A percentile compares a stretch with the other conserved stretches of the same genome.
Evolutionary conservation across 2,797 vertebrate genomes (phyloP).

Genomic region (Distichodus sexfasciatus): DNA sequence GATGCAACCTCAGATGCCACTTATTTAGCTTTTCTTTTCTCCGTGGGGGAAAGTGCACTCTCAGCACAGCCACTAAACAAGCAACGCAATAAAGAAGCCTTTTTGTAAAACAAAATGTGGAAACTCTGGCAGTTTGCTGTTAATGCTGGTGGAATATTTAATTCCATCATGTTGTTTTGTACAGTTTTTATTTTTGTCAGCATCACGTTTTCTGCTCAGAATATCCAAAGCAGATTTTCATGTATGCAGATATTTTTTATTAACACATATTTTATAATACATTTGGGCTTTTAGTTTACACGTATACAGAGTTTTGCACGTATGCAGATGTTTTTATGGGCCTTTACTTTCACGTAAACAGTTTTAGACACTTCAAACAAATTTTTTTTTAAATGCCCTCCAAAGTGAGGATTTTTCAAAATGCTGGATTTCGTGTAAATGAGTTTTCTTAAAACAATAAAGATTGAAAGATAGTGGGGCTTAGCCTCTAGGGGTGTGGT

Average conservation of each 20-base stretch:
- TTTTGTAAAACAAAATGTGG: slow-evolving; percentile 51
- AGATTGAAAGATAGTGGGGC: no score
- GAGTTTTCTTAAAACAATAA: no score
- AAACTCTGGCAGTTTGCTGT: slow-evolving; percentile 29
- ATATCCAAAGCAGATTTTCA: background rate
- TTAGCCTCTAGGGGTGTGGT: no score
- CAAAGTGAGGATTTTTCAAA: no score
- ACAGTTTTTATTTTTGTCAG: background rate
- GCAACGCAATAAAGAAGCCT: slow-evolving; percentile 47
- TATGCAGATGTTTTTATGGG: no score
- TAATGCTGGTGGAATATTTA: background rate
- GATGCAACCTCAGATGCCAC: slow-evolving; percentile 57
- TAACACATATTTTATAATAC: no score
- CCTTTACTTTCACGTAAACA: no score
- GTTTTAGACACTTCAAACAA: no score
- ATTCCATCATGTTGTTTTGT: background rate
- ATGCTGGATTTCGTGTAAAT: no score
- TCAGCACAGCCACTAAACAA: slow-evolving; percentile 48
- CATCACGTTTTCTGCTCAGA: background rate
- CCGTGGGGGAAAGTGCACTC: slow-evolving; percentile 52
- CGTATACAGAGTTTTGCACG: no score
- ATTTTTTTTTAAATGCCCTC: no score
- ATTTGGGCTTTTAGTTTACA: no score
- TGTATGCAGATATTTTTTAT: background rate
- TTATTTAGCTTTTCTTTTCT: slow-evolving; percentile 55